phyloP scores from a whole-genome alignment of 2,888 invertebrate genomes.

The Conus canariensis region DNA sequence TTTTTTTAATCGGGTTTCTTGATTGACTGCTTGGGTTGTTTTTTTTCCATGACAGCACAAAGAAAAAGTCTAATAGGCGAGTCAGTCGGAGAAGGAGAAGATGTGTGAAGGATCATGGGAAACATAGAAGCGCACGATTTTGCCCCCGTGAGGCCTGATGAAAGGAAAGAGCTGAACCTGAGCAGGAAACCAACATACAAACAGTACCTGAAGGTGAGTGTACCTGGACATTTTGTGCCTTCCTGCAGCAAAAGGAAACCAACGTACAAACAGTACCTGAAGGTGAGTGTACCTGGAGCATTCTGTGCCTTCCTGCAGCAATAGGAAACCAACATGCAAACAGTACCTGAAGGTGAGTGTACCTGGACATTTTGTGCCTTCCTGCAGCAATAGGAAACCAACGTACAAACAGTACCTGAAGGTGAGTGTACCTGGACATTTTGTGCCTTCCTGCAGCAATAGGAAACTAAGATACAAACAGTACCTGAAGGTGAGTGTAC shows the following conservation, averaged over 20 bases:
- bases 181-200: slow-evolving; percentile 71
- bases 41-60: neutral
- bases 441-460: too few relatives aligned
- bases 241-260: slow-evolving; percentile 60
- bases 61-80: neutral
- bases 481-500: slow-evolving; percentile 58
- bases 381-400: slow-evolving; percentile 53
- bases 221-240: too few relatives aligned
- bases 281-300: neutral
- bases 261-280: slow-evolving; percentile 67
- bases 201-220: slow-evolving; percentile 67
- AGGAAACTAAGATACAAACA: too few relatives aligned
- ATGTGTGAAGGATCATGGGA: slow-evolving; percentile 63
- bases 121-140: slow-evolving; percentile 74
- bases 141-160: slow-evolving; percentile 71
- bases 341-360: slow-evolving; percentile 66
- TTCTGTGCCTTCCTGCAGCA: too few relatives aligned
- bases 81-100: neutral
- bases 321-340: slow-evolving; percentile 67
- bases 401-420: slow-evolving; percentile 67
- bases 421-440: too few relatives aligned
- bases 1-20: too few relatives aligned
- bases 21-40: too few relatives aligned
- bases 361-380: too few relatives aligned
- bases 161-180: slow-evolving; percentile 73